These are phyloP conservation scores for Venustoraphidia nigricollis DNA, from an alignment of 2,888 invertebrate genomes.

Conservation along the genomic window DNA sequence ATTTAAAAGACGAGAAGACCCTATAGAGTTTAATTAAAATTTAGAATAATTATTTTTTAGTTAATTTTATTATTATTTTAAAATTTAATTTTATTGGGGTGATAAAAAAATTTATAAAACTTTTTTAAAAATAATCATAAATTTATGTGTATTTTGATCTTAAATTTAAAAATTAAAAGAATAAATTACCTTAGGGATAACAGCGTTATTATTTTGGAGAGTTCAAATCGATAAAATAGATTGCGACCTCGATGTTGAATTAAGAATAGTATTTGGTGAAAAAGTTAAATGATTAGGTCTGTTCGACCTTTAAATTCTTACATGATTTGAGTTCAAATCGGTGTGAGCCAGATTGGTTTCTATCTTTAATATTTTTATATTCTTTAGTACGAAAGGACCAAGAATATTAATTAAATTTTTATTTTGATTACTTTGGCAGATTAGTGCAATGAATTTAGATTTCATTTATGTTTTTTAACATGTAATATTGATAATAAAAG, in stretches of 20 bases:
- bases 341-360: no score
- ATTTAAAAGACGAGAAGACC: constrained; percentile 62
- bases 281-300: no score
- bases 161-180: constrained; percentile 28
- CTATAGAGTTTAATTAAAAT: constrained; percentile 51
- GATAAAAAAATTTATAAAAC: constrained; percentile 42
- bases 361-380: no score
- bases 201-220: constrained; percentile 66
- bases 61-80: constrained; percentile 21
- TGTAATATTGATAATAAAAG: constrained; percentile 35
- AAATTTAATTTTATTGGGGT: constrained; percentile 45
- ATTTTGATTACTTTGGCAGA: constrained; percentile 43
- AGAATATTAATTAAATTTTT: no score
- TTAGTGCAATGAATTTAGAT: constrained; percentile 56
- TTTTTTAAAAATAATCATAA: constrained; percentile 33
- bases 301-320: no score
- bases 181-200: constrained; percentile 42
- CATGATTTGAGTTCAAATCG: no score
- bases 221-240: constrained; percentile 55
- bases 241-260: constrained; percentile 78
- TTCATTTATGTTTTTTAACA: constrained; percentile 43
- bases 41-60: constrained; percentile 23
- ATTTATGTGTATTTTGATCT: constrained; percentile 20
- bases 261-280: no score
- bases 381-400: no score